These are phyloP conservation scores for Aphelenchoides besseyi DNA, from an alignment of 1,140 invertebrate species.

Conservation along the genomic window DNA sequence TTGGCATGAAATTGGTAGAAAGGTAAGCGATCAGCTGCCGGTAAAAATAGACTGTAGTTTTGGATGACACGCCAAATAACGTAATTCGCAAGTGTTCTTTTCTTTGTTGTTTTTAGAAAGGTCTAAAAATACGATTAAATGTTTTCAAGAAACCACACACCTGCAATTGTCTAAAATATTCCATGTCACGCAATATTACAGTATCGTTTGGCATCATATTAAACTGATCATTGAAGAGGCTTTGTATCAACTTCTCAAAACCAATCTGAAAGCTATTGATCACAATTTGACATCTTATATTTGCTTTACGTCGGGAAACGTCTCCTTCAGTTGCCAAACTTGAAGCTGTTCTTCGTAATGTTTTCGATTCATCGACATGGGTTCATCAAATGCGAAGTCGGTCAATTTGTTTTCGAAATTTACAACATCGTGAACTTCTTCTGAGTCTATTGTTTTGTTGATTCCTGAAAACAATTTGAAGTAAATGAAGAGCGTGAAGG, in stretches of 20 bases:
- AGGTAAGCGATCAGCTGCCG: constrained; percentile 38
- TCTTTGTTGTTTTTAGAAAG: constrained; percentile 67
- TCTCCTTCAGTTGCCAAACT: constrained; percentile 36
- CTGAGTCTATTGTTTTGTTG: constrained; percentile 70
- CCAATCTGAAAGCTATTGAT: constrained; percentile 38
- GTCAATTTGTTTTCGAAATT: constrained; percentile 86
- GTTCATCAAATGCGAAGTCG: constrained; percentile 66
- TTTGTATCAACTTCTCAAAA: constrained; percentile 45
- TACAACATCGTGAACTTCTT: constrained; percentile 77
- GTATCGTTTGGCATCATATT: constrained; percentile 49
- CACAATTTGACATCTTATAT: not conserved
- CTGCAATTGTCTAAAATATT: constrained; percentile 51
- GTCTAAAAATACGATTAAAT: constrained; percentile 22
- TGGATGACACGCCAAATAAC: constrained; percentile 56
- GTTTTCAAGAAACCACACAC: constrained; percentile 20
- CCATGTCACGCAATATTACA: constrained; percentile 49
- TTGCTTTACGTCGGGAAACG: constrained; percentile 42
- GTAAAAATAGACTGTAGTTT: constrained; percentile 52
- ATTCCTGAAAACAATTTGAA: constrained; percentile 64
- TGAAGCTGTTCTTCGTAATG: constrained; percentile 50
- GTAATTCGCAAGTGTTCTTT: constrained; percentile 65
- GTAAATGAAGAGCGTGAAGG: not conserved
- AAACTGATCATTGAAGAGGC: constrained; percentile 42
- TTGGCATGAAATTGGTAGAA: constrained; percentile 58
- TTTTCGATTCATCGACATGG: constrained; percentile 50